Conservation (phyloP, 2,797 vertebrate genomes). For the Hydrocynus forskahlii region DNA sequence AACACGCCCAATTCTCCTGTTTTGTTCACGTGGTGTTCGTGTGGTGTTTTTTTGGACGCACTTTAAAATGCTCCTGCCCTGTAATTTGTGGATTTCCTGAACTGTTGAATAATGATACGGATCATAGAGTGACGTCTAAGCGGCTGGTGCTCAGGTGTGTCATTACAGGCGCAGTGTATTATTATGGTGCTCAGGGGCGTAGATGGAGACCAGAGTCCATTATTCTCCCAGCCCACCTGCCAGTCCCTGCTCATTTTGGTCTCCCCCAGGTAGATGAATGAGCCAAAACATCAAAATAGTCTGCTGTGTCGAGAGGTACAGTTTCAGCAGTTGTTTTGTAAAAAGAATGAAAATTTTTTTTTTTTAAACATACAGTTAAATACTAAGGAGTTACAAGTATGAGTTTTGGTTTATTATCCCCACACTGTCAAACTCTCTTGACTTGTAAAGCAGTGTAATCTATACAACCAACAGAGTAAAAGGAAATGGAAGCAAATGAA, state of each 20-base stretch:
- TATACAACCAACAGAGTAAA: conserved; percentile 18
- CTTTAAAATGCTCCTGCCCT: conserved; percentile 29
- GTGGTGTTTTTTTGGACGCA: conserved; percentile 6
- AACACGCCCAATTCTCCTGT: conserved; percentile 4
- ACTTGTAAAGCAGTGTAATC: conserved; percentile 8
- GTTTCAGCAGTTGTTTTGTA: neutral
- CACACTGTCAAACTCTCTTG: conserved; percentile 20
- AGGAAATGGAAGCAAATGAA: conserved; percentile 31
- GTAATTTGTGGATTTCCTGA: conserved; percentile 60
- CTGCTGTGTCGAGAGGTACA: conserved; percentile 1
- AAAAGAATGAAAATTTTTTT: conserved; percentile 6
- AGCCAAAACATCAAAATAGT: conserved; percentile 32
- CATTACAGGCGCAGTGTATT: conserved; percentile 50
- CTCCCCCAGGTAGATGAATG: neutral
- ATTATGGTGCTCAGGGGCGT: conserved; percentile 44
- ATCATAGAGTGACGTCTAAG: conserved; percentile 49
- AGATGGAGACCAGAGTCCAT: conserved; percentile 37
- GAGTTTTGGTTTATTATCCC: conserved; percentile 15
- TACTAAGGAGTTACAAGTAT: neutral
- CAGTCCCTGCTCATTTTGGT: conserved; percentile 40
- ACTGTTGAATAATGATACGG: conserved; percentile 45
- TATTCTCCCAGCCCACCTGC: conserved; percentile 38
- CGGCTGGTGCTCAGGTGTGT: conserved; percentile 44
- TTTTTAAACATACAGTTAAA: conserved; percentile 8
- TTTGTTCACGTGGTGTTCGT: neutral